Evolutionary conservation across 2,797 vertebrate genomes (phyloP).

Genomic region (Sebastes trivittatus): DNA sequence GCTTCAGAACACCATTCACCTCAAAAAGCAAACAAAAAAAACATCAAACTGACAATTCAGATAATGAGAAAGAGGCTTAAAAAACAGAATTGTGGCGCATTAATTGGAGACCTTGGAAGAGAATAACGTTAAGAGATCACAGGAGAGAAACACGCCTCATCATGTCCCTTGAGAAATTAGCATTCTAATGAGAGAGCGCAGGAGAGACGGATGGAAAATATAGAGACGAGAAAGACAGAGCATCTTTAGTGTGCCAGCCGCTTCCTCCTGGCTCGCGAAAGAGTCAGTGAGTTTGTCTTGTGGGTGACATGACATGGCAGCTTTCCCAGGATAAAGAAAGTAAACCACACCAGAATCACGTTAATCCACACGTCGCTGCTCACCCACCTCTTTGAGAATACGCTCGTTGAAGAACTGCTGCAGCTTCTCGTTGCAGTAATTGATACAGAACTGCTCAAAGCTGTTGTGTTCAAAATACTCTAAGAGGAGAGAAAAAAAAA

Average conservation of each 20-base stretch:
- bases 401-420: slow-evolving; percentile 99
- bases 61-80: slow-evolving; percentile 36
- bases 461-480: slow-evolving; percentile 99
- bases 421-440: slow-evolving; percentile 99
- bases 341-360: slow-evolving; percentile 22
- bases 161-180: slow-evolving; percentile 69
- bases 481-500: slow-evolving; percentile 54
- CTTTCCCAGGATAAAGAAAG: slow-evolving; percentile 37
- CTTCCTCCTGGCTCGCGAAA: slow-evolving; percentile 13
- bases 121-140: slow-evolving; percentile 62
- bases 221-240: slow-evolving; percentile 1
- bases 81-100: slow-evolving; percentile 25
- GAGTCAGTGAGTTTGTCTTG: slow-evolving; percentile 26
- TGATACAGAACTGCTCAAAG: slow-evolving; percentile 99
- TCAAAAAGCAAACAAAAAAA: slow-evolving; percentile 10
- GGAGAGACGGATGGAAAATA: slow-evolving; percentile 28
- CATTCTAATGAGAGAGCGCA: slow-evolving; percentile 61
- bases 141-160: slow-evolving; percentile 56
- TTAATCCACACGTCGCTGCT: slow-evolving; percentile 12
- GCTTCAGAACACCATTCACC: neutral
- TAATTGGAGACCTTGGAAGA: slow-evolving; percentile 66
- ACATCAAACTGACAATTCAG: slow-evolving; percentile 25
- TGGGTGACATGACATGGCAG: slow-evolving; percentile 30
- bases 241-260: slow-evolving; percentile 11
- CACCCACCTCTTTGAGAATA: slow-evolving; percentile 96